Percentiles rank a stretch among this genome's conserved stretches.
These are phyloP conservation scores for Falco punctatus DNA, from an alignment of 2,113 vertebrate species.

Conservation along the genomic window DNA sequence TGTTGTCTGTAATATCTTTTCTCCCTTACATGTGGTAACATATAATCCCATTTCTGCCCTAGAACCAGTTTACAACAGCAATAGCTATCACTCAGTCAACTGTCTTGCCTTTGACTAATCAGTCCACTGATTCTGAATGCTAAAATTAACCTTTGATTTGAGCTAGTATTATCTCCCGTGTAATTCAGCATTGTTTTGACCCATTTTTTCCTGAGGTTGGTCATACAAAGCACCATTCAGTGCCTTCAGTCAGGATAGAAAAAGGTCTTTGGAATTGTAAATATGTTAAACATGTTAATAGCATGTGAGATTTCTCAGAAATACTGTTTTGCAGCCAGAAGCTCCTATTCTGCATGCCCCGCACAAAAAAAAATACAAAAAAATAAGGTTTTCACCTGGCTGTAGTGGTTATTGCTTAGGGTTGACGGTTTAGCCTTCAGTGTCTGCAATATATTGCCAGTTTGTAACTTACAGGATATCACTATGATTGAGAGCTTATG, in stretches of 20 bases:
- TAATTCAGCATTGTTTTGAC: neutral
- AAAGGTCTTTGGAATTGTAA: neutral
- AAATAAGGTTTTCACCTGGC: neutral
- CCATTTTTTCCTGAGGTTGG: neutral
- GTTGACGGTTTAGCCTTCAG: neutral
- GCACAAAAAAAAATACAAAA: neutral
- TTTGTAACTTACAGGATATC: neutral
- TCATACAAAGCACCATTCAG: neutral
- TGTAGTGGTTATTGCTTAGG: neutral
- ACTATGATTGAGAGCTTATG: neutral
- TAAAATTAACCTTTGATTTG: neutral
- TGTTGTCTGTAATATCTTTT: neutral
- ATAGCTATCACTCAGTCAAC: neutral
- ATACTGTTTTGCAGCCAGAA: neutral
- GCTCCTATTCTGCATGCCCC: neutral
- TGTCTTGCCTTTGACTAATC: neutral
- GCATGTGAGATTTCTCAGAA: neutral
- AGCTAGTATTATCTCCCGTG: neutral
- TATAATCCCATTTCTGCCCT: neutral
- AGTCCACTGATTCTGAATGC: neutral
- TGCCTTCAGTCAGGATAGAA: neutral
- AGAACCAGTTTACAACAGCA: neutral
- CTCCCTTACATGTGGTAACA: neutral
- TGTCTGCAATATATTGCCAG: neutral
- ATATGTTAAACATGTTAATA: rapidly evolving